Conservation (phyloP, 1,140 invertebrate genomes). For the Caenorhabditis tropicalis region DNA sequence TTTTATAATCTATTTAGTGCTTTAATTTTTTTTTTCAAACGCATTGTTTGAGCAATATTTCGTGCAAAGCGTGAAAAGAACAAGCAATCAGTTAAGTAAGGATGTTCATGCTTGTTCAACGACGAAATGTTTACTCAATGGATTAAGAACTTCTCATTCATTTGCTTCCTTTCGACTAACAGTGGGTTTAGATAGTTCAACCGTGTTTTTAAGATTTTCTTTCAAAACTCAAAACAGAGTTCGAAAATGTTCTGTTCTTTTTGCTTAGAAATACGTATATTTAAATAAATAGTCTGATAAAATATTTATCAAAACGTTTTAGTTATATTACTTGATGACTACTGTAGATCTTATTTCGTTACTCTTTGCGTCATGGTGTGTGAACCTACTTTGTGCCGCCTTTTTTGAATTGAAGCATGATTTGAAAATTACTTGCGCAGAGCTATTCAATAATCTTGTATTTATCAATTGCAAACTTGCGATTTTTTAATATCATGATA, state of each 20-base stretch:
- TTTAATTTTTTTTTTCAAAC: neutral
- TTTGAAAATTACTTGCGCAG: no score
- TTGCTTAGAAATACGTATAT: no score
- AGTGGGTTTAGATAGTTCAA: conserved; percentile 28
- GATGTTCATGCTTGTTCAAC: conserved; percentile 37
- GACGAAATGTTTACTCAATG: neutral
- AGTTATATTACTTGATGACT: no score
- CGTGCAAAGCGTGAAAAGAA: neutral
- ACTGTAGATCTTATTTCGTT: neutral
- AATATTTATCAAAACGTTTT: no score
- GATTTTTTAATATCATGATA: no score
- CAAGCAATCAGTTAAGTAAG: neutral
- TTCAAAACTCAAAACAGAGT: no score
- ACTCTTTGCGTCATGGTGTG: neutral
- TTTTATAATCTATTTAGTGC: no score
- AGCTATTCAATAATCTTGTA: no score
- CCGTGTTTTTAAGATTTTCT: neutral
- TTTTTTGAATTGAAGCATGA: neutral
- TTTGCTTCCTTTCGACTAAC: conserved; percentile 6
- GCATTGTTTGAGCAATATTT: neutral
- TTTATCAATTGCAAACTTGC: neutral
- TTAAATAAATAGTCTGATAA: no score
- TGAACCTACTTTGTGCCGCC: neutral
- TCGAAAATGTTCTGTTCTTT: no score
- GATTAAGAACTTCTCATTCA: conserved; percentile 25